A percentile compares a stretch with the other conserved stretches of the same genome.
Evolutionary conservation across 2,797 vertebrate species (phyloP).

Genomic region (Xyrichtys novacula): DNA sequence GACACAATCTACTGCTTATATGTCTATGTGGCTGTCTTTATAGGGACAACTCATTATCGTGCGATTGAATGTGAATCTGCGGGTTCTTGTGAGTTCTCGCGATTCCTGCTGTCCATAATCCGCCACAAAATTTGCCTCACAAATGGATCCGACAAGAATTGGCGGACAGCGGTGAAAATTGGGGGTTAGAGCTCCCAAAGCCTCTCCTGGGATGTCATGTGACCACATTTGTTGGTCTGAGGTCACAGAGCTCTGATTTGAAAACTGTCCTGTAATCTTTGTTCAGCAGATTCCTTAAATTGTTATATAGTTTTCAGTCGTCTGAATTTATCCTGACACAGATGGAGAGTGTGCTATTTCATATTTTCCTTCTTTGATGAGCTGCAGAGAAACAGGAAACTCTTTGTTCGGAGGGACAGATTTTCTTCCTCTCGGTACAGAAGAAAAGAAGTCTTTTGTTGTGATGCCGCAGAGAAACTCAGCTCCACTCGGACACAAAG

Average conservation of each 20-base stretch:
- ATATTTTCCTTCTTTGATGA: background rate
- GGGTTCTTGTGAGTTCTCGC: too few relatives aligned
- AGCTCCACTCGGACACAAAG: conserved; percentile 11
- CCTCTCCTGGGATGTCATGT: too few relatives aligned
- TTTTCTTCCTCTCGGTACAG: background rate
- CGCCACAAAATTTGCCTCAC: too few relatives aligned
- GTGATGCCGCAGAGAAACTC: background rate
- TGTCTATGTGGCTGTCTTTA: too few relatives aligned
- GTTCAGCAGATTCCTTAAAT: background rate
- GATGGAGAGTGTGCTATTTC: background rate
- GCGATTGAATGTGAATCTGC: too few relatives aligned
- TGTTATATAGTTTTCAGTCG: too few relatives aligned
- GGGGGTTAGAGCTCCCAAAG: too few relatives aligned
- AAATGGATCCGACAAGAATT: too few relatives aligned
- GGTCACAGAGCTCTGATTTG: background rate
- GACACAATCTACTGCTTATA: too few relatives aligned
- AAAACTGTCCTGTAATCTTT: background rate
- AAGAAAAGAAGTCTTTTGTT: conserved; percentile 14
- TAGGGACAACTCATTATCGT: too few relatives aligned
- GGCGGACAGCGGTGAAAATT: too few relatives aligned
- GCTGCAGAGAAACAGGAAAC: conserved; percentile 3
- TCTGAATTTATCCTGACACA: background rate
- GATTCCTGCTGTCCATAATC: too few relatives aligned
- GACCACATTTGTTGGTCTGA: background rate
- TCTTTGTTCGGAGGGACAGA: conserved; percentile 3